Evolutionary conservation across 2,888 invertebrate species (phyloP), one percentile per base, ranked within the genome.

Genomic region (Yponomeuta plumbellus): DNA sequence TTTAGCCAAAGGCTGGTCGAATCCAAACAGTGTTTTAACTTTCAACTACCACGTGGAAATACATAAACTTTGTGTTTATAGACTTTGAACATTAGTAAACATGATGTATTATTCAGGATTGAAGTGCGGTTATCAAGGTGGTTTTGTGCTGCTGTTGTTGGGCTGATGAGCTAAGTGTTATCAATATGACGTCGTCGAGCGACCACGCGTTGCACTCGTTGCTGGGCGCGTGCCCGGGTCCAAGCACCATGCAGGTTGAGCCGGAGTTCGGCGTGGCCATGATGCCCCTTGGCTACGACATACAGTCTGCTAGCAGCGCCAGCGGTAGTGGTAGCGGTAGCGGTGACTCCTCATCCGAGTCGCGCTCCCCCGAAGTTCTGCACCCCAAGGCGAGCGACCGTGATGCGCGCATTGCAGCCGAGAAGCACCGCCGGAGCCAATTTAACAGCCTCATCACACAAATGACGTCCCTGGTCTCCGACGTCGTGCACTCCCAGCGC

Each of bases 401-500:
- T 68, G 95, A 96, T 79, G 94, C 95, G 74, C 93, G 98, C 69
- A 98, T 98, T 80, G 93, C 94, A 79, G 97, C 97, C 11, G 98
- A 98, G 83, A 98, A 98, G 85, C 95, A 96, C 84, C 94, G 98
- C 52, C 93, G 98, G 67, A 97, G 97, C 83, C 96, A 96, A 81
- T 93, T 98, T 74, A 98, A 98, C 88, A 93, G 94, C 40, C 95
- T 95, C 80, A 97, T 98, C 75, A 93, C 94, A 68, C 95, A 96
- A 80, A 93, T 98, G 82, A 96, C 96, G 70, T 92, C 94, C 62
- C 92, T 97, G 76, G 94, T 98, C 71, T 96, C 97, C n/a, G 94
- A 96, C 83, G 95, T 97, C 67, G 94, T 96, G 61, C 94, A 94
- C 78, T 96, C 97, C 70, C 94, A 96, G 65, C 94, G 97, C 72